Percentiles rank a stretch among this genome's conserved stretches.
Conservation (phyloP, 2,113 vertebrate genomes). For the Burhinus bistriatus region DNA sequence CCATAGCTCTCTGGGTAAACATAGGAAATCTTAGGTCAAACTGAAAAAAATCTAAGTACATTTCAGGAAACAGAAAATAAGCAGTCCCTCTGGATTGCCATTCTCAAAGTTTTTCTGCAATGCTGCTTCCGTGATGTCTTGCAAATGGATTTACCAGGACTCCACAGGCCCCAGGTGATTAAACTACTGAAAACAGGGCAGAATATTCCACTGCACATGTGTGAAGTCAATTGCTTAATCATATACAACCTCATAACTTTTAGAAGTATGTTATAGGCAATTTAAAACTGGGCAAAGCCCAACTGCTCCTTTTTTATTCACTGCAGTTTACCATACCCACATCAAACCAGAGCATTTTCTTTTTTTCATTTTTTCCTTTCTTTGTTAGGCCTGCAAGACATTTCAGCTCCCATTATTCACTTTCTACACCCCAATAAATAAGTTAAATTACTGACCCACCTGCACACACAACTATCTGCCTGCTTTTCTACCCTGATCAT, state of each 20-base stretch:
- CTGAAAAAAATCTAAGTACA: background rate
- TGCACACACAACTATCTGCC: background rate
- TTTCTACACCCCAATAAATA: background rate
- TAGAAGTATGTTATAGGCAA: background rate
- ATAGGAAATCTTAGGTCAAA: conserved; percentile 26
- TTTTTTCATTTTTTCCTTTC: background rate
- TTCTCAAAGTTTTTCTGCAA: background rate
- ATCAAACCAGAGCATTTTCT: background rate
- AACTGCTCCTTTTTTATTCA: background rate
- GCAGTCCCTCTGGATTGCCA: background rate
- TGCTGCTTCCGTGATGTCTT: conserved; percentile 15
- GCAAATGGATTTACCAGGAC: conserved; percentile 57
- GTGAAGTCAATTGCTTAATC: conserved; percentile 53
- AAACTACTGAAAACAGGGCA: conserved; percentile 46
- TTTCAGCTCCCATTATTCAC: background rate
- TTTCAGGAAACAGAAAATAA: conserved; percentile 52
- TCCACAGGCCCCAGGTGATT: background rate
- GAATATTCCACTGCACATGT: conserved; percentile 27
- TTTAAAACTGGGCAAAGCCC: conserved; percentile 21
- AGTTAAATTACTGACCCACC: background rate
- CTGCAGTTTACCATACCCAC: background rate
- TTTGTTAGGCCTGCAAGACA: background rate
- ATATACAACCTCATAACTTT: conserved; percentile 29
- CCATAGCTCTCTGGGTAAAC: background rate
- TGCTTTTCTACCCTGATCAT: background rate